phyloP scores from a whole-genome alignment of 2,113 vertebrate species.

The Lophochroa leadbeateri region DNA sequence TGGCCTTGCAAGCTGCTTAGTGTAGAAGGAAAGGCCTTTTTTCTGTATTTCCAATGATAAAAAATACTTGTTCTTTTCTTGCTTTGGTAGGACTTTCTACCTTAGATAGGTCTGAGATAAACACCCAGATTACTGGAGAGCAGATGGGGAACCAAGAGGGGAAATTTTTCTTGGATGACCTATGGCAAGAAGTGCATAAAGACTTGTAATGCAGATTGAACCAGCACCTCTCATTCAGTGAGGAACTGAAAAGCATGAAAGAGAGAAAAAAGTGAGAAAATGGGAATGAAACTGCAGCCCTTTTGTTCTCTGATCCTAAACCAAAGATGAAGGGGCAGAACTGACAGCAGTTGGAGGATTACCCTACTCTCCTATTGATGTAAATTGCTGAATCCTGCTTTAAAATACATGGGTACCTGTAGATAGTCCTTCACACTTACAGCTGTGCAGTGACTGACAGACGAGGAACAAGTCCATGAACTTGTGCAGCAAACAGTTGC shows the following conservation, averaged over 20 bases:
- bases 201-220: background rate
- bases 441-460: background rate
- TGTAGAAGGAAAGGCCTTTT: background rate
- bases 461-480: background rate
- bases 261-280: background rate
- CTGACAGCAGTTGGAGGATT: background rate
- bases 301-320: background rate
- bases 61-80: background rate
- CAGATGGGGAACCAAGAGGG: background rate
- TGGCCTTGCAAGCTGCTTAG: background rate
- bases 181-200: background rate
- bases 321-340: background rate
- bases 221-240: background rate
- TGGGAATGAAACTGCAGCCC: background rate
- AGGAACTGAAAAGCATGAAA: background rate
- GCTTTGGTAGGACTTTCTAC: background rate
- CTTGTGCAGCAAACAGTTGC: background rate
- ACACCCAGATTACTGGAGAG: background rate
- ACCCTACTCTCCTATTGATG: background rate
- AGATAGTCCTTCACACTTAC: background rate
- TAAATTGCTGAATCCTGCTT: background rate
- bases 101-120: background rate
- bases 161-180: background rate
- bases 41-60: background rate
- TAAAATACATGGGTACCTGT: background rate